phyloP scores from a whole-genome alignment of 2,797 vertebrate genomes.

The Myotis myotis region DNA sequence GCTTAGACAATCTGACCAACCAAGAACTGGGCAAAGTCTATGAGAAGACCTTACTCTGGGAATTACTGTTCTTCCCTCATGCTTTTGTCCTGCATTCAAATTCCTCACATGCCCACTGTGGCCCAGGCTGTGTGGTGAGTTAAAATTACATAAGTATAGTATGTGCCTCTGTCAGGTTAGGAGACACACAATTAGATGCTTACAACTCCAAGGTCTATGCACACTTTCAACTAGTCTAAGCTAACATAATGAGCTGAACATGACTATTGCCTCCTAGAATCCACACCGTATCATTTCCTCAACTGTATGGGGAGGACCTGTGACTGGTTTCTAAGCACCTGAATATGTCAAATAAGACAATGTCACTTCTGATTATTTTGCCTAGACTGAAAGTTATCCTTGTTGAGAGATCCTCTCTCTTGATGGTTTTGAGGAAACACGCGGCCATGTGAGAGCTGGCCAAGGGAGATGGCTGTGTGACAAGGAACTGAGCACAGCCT shows the following conservation, averaged over 20 bases:
- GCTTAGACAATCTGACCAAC: background rate
- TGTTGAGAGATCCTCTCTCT: background rate
- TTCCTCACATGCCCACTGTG: background rate
- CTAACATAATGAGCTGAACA: accelerated
- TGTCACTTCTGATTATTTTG: background rate
- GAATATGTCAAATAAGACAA: background rate
- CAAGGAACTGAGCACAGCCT: background rate
- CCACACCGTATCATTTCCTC: background rate
- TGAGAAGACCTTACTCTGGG: background rate
- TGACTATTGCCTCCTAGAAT: background rate
- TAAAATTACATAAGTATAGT: background rate
- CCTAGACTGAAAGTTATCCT: background rate
- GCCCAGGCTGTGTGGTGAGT: background rate
- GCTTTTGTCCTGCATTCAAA: background rate
- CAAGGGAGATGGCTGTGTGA: background rate
- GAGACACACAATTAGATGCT: background rate
- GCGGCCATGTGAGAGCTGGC: background rate
- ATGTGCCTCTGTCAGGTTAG: background rate
- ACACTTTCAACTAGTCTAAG: background rate
- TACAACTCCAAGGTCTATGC: background rate
- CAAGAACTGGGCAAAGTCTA: background rate
- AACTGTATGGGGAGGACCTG: background rate
- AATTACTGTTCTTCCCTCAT: background rate
- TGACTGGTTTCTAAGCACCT: background rate
- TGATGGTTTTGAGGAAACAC: background rate